Conservation (phyloP, 2,888 invertebrate genomes). For the Spisula subtruncata region DNA sequence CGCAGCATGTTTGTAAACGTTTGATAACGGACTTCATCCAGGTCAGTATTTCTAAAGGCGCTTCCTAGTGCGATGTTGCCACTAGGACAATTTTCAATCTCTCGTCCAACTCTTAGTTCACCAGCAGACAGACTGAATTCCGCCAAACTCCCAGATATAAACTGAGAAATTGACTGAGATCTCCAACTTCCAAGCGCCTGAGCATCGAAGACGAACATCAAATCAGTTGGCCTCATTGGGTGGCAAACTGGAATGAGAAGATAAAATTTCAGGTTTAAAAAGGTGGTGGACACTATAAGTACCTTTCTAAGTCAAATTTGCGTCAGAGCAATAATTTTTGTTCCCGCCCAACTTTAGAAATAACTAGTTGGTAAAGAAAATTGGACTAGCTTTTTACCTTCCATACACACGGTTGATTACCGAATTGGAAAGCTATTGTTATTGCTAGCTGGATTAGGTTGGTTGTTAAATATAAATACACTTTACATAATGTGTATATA, state of each 20-base stretch:
- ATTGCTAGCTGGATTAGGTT: too few species aligned
- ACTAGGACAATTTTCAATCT: slow-evolving; percentile 71
- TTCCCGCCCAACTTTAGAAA: too few species aligned
- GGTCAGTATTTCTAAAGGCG: slow-evolving; percentile 55
- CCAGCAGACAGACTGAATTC: slow-evolving; percentile 62
- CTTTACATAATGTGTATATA: too few species aligned
- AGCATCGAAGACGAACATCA: slow-evolving; percentile 76
- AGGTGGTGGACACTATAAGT: too few species aligned
- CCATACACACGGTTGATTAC: too few species aligned
- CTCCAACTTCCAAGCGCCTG: slow-evolving; percentile 72
- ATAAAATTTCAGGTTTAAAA: too few species aligned
- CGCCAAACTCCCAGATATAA: slow-evolving; percentile 62
- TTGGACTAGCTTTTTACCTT: too few species aligned
- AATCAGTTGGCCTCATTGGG: slow-evolving; percentile 66
- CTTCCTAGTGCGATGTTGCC: slow-evolving; percentile 68
- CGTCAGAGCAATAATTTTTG: too few species aligned
- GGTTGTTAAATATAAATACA: too few species aligned
- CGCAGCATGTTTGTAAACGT: slow-evolving; percentile 67
- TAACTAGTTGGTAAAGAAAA: too few species aligned
- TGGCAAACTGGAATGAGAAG: slow-evolving; percentile 61
- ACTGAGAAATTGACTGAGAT: slow-evolving; percentile 71
- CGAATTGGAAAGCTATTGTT: too few species aligned
- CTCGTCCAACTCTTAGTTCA: slow-evolving; percentile 69
- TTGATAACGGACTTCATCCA: slow-evolving; percentile 61
- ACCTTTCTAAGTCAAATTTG: too few species aligned